Conservation (phyloP, 2,797 vertebrate genomes). For the Leuciscus waleckii region DNA sequence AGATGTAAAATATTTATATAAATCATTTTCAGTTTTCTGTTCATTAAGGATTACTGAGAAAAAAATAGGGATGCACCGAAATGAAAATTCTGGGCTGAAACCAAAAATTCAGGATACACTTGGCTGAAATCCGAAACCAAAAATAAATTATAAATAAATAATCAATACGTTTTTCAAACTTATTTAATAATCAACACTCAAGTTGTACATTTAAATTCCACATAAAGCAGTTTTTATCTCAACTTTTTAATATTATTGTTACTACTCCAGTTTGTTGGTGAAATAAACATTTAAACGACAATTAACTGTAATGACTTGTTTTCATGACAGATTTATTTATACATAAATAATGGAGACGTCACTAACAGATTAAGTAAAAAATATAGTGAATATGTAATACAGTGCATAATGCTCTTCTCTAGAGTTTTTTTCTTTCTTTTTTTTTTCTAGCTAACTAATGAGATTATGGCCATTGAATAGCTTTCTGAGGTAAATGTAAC, state of each 20-base stretch:
- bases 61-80: background rate
- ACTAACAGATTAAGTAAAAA: background rate
- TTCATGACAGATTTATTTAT: background rate
- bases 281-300: background rate
- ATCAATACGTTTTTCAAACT: background rate
- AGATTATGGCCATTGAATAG: background rate
- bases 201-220: background rate
- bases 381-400: background rate
- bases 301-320: background rate
- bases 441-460: background rate
- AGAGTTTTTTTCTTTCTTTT: too few species aligned
- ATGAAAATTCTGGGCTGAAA: background rate
- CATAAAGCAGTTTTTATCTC: background rate
- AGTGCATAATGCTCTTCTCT: background rate
- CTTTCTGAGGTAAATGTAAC: background rate
- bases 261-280: background rate
- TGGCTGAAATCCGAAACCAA: background rate
- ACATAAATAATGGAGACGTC: background rate
- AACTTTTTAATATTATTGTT: background rate
- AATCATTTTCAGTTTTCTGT: background rate
- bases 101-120: background rate
- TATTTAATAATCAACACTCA: background rate
- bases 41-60: background rate
- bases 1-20: background rate
- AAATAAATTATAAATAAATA: background rate